phyloP scores from a whole-genome alignment of 2,888 invertebrate genomes.

The Folsomia manolachei region DNA sequence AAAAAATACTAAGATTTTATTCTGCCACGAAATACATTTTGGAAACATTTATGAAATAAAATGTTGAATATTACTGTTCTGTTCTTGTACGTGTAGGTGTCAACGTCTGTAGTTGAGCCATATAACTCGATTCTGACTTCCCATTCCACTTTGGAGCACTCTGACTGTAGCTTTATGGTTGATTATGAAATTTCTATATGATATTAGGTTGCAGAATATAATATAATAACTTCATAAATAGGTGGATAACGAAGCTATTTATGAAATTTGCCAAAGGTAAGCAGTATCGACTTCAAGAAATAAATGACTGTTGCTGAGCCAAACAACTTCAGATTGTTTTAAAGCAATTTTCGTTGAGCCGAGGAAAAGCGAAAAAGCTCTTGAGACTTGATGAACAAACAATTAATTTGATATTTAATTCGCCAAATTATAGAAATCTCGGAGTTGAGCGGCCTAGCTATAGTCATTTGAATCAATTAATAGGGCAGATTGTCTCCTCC shows the following conservation, averaged over 20 bases:
- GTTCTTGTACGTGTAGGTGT: slow-evolving; percentile 37
- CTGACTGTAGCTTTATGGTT: slow-evolving; percentile 95
- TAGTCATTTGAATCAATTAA: slow-evolving; percentile 91
- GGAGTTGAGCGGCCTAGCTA: slow-evolving; percentile 95
- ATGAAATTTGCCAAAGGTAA: slow-evolving; percentile 57
- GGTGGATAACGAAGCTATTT: slow-evolving; percentile 77
- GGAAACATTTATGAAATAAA: neutral
- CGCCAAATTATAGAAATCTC: slow-evolving; percentile 69
- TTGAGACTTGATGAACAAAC: no score
- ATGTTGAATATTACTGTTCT: neutral
- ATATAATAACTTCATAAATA: no score
- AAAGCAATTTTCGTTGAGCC: no score
- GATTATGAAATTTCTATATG: no score
- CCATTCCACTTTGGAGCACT: slow-evolving; percentile 78
- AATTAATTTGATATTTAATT: no score
- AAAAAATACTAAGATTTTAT: no score
- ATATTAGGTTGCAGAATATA: no score
- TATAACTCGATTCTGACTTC: slow-evolving; percentile 89
- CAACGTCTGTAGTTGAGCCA: slow-evolving; percentile 58
- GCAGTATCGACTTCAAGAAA: no score
- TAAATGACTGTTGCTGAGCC: no score
- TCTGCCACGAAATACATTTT: no score
- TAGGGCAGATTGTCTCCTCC: slow-evolving; percentile 81
- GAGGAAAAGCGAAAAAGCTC: no score
- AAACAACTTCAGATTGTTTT: no score